Evolutionary conservation across 2,113 vertebrate species (phyloP), one percentile per base, ranked within the genome.

Genomic region (Bos javanicus): DNA sequence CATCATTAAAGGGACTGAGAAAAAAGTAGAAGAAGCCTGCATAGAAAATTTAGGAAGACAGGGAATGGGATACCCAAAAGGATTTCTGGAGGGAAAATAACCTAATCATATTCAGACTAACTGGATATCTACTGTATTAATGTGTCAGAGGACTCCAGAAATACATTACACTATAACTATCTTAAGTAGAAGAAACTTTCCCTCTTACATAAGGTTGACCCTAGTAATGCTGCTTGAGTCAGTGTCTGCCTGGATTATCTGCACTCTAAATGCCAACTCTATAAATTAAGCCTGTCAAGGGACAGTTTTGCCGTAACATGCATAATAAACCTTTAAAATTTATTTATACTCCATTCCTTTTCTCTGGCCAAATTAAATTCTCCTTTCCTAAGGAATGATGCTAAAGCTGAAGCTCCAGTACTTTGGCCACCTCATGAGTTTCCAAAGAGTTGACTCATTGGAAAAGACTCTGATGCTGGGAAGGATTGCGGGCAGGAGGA

Each of bases 211-310:
- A 96, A 98, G 54, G 26, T 93, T 98, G 95, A 90, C 26, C 96
- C 33, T 10, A 91, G 52, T 39, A 91, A 95, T 62, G 96, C 67
- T 85, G 59, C 39, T 97, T 94, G 78, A 96, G 97, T 93, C 95
- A 95, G 57, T 84, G 95, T 87, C 97, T 97, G 54, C 56, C 96
- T 76, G 82, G 96, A 97, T 94, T 97, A 96, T 76, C 64, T 91
- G 46, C 56, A 98, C 87, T 80, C 88, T 95, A 98, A 98, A 90
- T 97, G 89, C 85, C 90, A 98, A 67, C 89, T 84, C 94, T 4
- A 64, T 98, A 93, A 89, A 86, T 83, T 96, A 97, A 98, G 96
- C 59, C 87, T 96, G 86, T 59, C 4, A 67, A 94, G 59, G 85
- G 94, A 96, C 80, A 97, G 90, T 56, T 90, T 95, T 94, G 91